Base-by-base conservation (phyloP, 2,113 vertebrate genomes). In the western clawed frog (Xenopus tropicalis) region DNA sequence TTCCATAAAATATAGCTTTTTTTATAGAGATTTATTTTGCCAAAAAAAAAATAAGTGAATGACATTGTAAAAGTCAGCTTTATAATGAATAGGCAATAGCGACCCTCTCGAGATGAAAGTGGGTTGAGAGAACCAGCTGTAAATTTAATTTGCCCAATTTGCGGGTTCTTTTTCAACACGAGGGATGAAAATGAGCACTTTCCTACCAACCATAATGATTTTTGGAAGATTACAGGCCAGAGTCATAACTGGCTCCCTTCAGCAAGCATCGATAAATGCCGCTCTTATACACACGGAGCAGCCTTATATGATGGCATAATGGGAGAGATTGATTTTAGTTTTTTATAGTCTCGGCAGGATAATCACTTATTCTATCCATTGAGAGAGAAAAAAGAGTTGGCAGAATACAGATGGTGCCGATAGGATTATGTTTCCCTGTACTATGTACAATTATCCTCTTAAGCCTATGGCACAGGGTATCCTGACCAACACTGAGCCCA, bases 381-480 rank as follows among this genome's bases (percentile, higher is more conserved):
- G 74, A 54, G 66, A 77, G 57, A 66, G 51, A 0, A 78, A 44
- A 69, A n/a, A 63, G 37, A 29, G 19, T n/a, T 4, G 7, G 16
- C 24, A 11, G 14, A 62, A 11, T 29, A 63, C 16, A 66, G 48
- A 59, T 4, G 29, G 37, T 16, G 64, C 6, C 46, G 25, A 25
- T 20, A 13, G 24, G 66, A 67, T 66, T 72, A 68, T 19, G 11
- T 16, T 3, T 54, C 6, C 22, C 51, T 59, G 67, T 54, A 16
- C 58, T 37, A 54, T 74, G 65, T 13, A 16, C 14, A 16, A 61
- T 69, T 75, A 72, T n/a, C 48, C 24, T 37, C 73, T 71, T 22
- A 48, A 6, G 25, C 7, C 25, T 29, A 29, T 29, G 25, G 25
- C 25, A 29, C 25, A 29, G 25, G 25, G 25, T 7, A 29, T 29